A percentile compares a stretch with the other conserved stretches of the same genome.
These are phyloP conservation scores for Cladopsammia gracilis DNA, from an alignment of 64 coral and sea anemone genomes.

Conservation along the genomic window DNA sequence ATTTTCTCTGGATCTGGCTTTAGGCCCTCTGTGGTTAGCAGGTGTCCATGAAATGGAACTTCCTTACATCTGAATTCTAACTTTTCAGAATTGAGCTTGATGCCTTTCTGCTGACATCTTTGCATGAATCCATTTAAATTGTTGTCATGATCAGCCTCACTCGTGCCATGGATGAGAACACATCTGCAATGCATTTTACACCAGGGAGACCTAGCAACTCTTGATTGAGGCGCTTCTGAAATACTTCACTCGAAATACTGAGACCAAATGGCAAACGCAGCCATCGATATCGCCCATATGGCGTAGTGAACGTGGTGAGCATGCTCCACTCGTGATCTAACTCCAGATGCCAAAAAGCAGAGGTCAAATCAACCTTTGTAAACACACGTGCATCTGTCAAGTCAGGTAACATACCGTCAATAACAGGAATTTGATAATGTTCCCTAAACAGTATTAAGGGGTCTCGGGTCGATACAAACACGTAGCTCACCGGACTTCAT, in stretches of 20 bases:
- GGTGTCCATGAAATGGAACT: slow-evolving; percentile 26
- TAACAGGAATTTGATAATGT: background rate
- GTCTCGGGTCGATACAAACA: slow-evolving; percentile 19
- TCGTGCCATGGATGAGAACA: background rate
- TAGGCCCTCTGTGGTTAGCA: background rate
- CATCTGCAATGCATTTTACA: slow-evolving; percentile 35
- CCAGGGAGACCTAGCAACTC: background rate
- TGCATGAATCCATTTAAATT: slow-evolving; percentile 23
- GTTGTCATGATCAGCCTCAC: background rate
- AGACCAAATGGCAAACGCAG: slow-evolving; percentile 23
- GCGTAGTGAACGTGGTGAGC: background rate
- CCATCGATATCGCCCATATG: slow-evolving; percentile 9
- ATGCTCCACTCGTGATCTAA: background rate
- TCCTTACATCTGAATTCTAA: background rate
- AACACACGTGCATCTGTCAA: slow-evolving; percentile 7
- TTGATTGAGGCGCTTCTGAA: slow-evolving; percentile 14
- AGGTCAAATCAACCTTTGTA: background rate
- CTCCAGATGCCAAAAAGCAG: background rate
- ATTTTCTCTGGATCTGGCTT: slow-evolving; percentile 4
- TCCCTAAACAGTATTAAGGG: background rate
- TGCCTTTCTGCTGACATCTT: background rate
- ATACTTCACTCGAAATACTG: slow-evolving; percentile 14
- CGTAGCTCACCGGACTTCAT: background rate
- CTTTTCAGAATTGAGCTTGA: slow-evolving; percentile 19
- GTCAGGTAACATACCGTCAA: slow-evolving; percentile 1